Conservation (phyloP, 2,113 vertebrate genomes). For the Lepus americanus region DNA sequence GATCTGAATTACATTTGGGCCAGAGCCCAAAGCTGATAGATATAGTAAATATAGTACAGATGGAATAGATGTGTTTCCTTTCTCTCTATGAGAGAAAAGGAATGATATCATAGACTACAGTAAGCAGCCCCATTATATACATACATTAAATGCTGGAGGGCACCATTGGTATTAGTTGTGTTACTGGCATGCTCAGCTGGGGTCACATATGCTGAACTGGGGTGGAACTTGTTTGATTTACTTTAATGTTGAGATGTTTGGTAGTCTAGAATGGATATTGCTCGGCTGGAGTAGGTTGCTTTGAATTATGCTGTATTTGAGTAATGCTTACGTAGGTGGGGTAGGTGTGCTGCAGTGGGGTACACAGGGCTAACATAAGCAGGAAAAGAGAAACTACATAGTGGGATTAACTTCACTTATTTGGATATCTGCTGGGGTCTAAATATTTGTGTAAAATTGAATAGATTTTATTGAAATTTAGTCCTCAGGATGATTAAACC, state of each 20-base stretch:
- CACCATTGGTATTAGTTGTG: not conserved
- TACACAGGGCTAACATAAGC: not conserved
- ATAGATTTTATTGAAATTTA: not conserved
- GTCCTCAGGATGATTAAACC: not conserved
- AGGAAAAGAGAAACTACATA: not conserved
- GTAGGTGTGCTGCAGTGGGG: not conserved
- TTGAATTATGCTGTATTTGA: not conserved
- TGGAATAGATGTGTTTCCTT: not conserved
- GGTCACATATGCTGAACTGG: not conserved
- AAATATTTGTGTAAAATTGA: not conserved
- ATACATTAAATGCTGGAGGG: not conserved
- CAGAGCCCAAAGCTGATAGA: not conserved
- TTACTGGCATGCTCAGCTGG: not conserved
- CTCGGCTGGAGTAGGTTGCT: not conserved
- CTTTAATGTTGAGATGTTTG: not conserved
- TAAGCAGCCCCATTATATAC: not conserved
- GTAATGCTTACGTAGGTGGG: not conserved
- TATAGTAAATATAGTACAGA: not conserved
- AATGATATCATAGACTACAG: not conserved
- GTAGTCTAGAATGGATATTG: not conserved
- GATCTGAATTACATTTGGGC: not conserved
- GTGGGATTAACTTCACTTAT: not conserved
- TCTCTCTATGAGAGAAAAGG: not conserved
- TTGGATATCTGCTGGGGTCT: not conserved
- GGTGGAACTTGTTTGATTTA: not conserved